Percentiles rank a stretch among this genome's conserved stretches.
phyloP scores from a whole-genome alignment of 2,888 invertebrate genomes.

The Stenichneumon culpator region DNA sequence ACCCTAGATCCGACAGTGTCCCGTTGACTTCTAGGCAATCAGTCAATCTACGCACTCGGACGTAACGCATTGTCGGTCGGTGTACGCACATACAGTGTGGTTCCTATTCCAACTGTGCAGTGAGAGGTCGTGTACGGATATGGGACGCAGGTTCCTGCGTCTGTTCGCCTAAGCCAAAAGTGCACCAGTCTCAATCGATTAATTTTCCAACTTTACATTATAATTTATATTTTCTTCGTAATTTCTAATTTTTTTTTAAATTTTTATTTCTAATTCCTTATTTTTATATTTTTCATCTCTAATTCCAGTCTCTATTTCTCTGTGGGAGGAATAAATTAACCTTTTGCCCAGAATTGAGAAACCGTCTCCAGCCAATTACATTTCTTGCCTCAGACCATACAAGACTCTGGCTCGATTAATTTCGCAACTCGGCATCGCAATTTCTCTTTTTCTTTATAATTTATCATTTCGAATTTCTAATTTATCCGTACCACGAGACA shows the following conservation, averaged over 20 bases:
- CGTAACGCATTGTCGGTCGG: conserved; percentile 17
- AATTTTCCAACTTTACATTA: neutral
- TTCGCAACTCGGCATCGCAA: neutral
- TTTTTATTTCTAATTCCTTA: neutral
- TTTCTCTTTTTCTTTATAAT: neutral
- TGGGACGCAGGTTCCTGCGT: neutral
- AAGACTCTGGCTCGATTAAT: neutral
- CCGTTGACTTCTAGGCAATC: conserved; percentile 37
- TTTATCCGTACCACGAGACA: too few species aligned
- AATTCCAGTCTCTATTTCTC: too few species aligned
- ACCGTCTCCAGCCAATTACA: too few species aligned
- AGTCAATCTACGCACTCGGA: conserved; percentile 50
- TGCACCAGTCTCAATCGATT: neutral
- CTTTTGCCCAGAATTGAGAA: too few species aligned
- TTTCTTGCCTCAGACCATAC: too few species aligned
- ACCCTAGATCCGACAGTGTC: conserved; percentile 36
- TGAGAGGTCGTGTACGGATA: neutral
- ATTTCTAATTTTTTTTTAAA: neutral
- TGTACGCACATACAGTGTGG: neutral
- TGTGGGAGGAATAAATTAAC: too few species aligned
- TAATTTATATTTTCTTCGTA: neutral
- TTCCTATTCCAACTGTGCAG: neutral
- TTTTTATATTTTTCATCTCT: too few species aligned
- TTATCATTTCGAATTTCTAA: neutral
- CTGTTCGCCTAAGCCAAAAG: neutral